phyloP scores from a whole-genome alignment of 2,113 vertebrate species.

The Phocoena sinus region DNA sequence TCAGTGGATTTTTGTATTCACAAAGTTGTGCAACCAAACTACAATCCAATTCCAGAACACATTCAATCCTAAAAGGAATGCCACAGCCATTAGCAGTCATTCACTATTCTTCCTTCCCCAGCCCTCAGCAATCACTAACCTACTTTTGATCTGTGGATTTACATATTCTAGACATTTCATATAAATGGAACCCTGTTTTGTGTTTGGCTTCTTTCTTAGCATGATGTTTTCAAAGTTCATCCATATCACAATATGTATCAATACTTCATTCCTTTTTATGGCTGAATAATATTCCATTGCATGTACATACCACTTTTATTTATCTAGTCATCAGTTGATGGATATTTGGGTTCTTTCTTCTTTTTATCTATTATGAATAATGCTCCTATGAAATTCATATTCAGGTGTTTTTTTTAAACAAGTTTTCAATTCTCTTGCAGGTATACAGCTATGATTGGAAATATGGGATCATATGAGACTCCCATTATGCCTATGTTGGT shows the following conservation, averaged over 20 bases:
- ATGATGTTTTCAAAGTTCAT: not conserved
- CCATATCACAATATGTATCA: not conserved
- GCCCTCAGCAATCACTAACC: not conserved
- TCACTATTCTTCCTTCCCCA: not conserved
- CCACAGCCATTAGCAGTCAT: not conserved
- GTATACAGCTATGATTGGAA: not conserved
- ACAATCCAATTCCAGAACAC: not conserved
- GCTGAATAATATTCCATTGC: not conserved
- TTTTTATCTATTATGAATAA: not conserved
- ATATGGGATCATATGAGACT: not conserved
- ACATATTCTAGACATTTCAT: not conserved
- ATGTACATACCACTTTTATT: not conserved
- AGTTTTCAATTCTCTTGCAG: not conserved
- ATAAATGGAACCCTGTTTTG: not conserved
- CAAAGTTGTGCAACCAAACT: not conserved
- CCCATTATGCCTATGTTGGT: not conserved
- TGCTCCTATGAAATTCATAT: not conserved
- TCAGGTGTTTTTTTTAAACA: not conserved
- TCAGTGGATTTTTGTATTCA: not conserved
- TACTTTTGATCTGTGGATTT: not conserved
- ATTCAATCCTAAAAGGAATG: not conserved
- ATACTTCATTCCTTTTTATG: not conserved
- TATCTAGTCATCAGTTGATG: not conserved
- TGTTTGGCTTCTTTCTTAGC: not conserved
- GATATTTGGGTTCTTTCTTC: not conserved